Evolutionary conservation across 2,113 vertebrate genomes (phyloP).

Genomic region (Globicephala melas): DNA sequence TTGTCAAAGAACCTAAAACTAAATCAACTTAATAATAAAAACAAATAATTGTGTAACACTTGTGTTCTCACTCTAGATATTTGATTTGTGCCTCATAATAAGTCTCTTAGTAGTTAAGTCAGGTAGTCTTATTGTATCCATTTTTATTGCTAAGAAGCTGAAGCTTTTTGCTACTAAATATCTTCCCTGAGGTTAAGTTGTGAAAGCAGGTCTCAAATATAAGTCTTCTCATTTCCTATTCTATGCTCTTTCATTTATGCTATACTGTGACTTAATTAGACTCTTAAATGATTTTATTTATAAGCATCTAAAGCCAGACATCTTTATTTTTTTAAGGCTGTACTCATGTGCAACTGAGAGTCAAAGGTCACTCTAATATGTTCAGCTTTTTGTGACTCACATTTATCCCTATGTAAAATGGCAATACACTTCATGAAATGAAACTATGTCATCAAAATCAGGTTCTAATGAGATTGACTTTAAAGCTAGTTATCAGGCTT

Average conservation of each 20-base stretch:
- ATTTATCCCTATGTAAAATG: background rate
- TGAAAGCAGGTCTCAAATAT: background rate
- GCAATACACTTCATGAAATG: background rate
- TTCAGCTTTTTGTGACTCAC: background rate
- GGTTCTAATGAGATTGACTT: background rate
- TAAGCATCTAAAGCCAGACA: background rate
- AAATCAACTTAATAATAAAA: slow-evolving; percentile 28
- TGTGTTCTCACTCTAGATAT: background rate
- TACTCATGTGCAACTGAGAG: background rate
- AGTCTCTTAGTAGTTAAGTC: background rate
- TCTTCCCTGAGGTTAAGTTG: background rate
- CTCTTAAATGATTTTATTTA: background rate
- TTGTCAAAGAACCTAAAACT: background rate
- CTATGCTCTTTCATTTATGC: background rate
- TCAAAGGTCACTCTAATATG: background rate
- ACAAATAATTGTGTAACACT: background rate
- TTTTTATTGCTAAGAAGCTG: background rate
- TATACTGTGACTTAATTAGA: background rate
- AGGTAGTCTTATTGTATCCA: background rate
- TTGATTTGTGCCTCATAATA: background rate
- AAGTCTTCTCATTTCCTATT: background rate
- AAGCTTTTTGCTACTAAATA: background rate
- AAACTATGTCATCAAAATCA: background rate
- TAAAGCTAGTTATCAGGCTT: background rate
- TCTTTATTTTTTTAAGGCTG: background rate